phyloP scores from a whole-genome alignment of 2,888 invertebrate species.

The Phengaris arion region DNA sequence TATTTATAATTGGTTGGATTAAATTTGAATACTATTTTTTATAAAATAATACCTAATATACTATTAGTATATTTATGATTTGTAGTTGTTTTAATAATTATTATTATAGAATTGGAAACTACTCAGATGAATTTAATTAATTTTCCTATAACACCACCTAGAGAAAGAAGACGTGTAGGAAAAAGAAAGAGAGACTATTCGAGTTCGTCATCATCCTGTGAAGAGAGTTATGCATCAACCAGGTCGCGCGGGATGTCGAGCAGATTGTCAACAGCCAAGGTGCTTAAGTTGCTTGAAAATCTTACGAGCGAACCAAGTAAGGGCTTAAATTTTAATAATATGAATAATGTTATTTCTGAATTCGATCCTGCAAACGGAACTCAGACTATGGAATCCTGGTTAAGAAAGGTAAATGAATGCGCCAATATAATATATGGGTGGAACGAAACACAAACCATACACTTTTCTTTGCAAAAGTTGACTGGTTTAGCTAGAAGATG shows the following conservation, averaged over 20 bases:
- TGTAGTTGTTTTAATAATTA: too few species aligned
- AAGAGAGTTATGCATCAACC: too few species aligned
- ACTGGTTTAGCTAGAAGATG: slow-evolving; percentile 40
- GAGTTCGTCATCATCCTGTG: too few species aligned
- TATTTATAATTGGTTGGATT: too few species aligned
- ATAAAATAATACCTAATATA: too few species aligned
- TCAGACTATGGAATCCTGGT: slow-evolving; percentile 17
- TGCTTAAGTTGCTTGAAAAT: slow-evolving; percentile 1
- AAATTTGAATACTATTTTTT: too few species aligned
- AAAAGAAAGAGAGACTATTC: too few species aligned
- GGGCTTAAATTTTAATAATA: not conserved
- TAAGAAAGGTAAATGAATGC: slow-evolving; percentile 12
- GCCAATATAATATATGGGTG: not conserved
- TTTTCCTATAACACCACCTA: too few species aligned
- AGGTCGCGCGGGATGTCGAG: not conserved
- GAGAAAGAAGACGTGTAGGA: too few species aligned
- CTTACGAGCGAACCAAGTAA: not conserved
- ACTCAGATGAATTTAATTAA: too few species aligned
- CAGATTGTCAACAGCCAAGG: not conserved
- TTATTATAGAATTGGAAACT: too few species aligned
- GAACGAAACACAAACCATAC: not conserved
- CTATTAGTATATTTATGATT: too few species aligned
- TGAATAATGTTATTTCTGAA: slow-evolving; percentile 17
- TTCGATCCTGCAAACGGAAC: not conserved
- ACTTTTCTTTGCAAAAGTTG: slow-evolving; percentile 20